Conservation (phyloP, 1,140 invertebrate genomes). For the Sinella curviseta region DNA sequence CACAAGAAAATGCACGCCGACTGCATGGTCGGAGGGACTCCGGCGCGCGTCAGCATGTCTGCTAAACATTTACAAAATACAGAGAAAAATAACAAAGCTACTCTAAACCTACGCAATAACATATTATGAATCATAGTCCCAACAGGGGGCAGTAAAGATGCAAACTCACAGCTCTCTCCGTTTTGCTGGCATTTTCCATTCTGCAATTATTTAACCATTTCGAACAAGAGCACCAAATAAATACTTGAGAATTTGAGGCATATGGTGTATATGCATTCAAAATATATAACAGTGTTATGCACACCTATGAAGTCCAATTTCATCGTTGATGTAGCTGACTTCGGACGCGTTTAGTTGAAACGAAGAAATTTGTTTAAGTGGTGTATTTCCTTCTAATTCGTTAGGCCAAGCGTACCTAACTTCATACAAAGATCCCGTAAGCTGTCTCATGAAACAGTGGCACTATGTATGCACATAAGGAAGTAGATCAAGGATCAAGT, state of each 20-base stretch:
- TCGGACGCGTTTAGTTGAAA: constrained; percentile 68
- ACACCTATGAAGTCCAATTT: constrained; percentile 4
- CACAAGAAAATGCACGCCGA: too few species aligned
- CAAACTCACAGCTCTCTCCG: constrained; percentile 81
- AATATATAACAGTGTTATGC: background rate
- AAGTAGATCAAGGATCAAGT: background rate
- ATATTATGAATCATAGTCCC: too few species aligned
- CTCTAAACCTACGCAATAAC: too few species aligned
- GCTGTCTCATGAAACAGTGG: constrained; percentile 92
- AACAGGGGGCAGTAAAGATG: constrained; percentile 82
- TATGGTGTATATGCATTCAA: background rate
- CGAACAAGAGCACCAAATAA: too few species aligned
- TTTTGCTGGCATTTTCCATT: constrained; percentile 88
- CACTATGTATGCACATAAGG: constrained; percentile 54
- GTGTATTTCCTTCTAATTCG: constrained; percentile 52
- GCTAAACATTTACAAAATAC: too few species aligned
- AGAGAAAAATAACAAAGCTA: too few species aligned
- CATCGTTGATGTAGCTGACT: constrained; percentile 94
- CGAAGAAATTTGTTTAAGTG: constrained; percentile 63
- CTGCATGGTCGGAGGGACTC: too few species aligned
- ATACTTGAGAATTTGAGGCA: constrained; percentile 21
- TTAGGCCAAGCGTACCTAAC: constrained; percentile 73
- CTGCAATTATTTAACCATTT: constrained; percentile 86
- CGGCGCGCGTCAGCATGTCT: too few species aligned
- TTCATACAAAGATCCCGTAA: constrained; percentile 62